Base-by-base conservation (phyloP, 1,140 invertebrate species). In the Macrobrachium rosenbergii region DNA sequence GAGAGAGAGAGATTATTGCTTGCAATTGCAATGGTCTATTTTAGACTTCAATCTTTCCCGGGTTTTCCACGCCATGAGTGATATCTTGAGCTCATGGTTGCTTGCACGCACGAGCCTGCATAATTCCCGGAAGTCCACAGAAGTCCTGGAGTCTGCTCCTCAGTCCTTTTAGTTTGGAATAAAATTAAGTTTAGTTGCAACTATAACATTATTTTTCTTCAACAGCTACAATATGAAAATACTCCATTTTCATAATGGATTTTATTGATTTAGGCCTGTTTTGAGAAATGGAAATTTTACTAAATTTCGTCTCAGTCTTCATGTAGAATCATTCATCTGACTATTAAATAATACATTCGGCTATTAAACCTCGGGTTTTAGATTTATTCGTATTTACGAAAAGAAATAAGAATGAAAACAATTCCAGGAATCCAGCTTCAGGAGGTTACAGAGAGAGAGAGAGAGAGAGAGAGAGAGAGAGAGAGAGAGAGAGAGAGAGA, bases 1-100 rank as follows among this genome's bases (percentile, higher is more conserved):
- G 72, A 37, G 72, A 75, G 23, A 37, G 72, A 75, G 72, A 75
- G 7, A 75, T 16, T 73, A 28, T 28, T 73, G 21, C 14, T 73
- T 8, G 21, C 45, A 2, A 17, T 73, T 17, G 21, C 45, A 73
- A 45, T 12, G 7, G 14, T 73, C 10, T 28, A 37, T 28, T 28
- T 73, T 28, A 45, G 23, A 73, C 16, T 73, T 28, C 23, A 16
- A 21, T 21, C 64, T 11, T 69, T 21, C 64, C n/a, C n/a, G 64
- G n/a, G 8, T 69, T 21, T 28, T 7, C 21, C 23, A 23, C 21
- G 21, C 6, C 7, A 12, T 28, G 28, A 7, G 6, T 73, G 23
- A 23, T 73, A 23, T 5, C 45, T 28, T 11, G 0, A 28, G 21
- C 45, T 28, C 23, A 37, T 28, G 72, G 6, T 28, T 5, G 28